Conservation (phyloP, 2,797 vertebrate genomes). For the Eupleurogrammus muticus region DNA sequence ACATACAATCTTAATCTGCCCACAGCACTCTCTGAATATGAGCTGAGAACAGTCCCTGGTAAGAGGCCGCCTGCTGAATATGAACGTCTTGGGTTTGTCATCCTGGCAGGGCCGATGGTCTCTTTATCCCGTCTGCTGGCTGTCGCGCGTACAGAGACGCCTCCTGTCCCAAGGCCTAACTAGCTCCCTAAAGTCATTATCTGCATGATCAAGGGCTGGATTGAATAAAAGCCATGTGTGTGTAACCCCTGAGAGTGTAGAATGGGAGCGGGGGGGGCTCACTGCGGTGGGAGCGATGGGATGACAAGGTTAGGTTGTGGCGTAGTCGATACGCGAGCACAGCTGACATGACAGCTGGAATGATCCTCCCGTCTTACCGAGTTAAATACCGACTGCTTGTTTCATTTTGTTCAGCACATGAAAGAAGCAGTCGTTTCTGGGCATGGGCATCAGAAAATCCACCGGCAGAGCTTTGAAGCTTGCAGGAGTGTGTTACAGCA, state of each 20-base stretch:
- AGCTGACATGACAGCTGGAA: conserved; percentile 42
- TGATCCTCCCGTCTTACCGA: conserved; percentile 26
- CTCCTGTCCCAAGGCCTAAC: conserved; percentile 49
- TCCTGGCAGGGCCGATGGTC: conserved; percentile 26
- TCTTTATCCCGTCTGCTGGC: conserved; percentile 59
- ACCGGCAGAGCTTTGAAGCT: conserved; percentile 13
- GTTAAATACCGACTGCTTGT: conserved; percentile 13
- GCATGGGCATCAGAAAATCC: background rate
- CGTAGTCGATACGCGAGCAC: conserved; percentile 21
- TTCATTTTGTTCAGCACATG: background rate
- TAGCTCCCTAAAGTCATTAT: conserved; percentile 77
- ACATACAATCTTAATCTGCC: conserved; percentile 8
- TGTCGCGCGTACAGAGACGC: conserved; percentile 50
- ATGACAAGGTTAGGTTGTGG: conserved; percentile 54
- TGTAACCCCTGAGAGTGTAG: conserved; percentile 67
- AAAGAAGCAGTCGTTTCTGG: background rate
- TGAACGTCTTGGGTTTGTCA: conserved; percentile 31
- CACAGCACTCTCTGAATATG: background rate
- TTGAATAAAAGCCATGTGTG: conserved; percentile 66
- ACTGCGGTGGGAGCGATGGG: conserved; percentile 4
- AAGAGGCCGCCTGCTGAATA: conserved; percentile 22
- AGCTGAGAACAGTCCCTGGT: conserved; percentile 5
- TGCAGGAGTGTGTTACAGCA: background rate
- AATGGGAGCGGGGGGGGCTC: conserved; percentile 43
- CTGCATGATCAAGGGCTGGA: conserved; percentile 73